Evolutionary conservation across 2,797 vertebrate species (phyloP).

Genomic region (Rousettus madagascariensis): DNA sequence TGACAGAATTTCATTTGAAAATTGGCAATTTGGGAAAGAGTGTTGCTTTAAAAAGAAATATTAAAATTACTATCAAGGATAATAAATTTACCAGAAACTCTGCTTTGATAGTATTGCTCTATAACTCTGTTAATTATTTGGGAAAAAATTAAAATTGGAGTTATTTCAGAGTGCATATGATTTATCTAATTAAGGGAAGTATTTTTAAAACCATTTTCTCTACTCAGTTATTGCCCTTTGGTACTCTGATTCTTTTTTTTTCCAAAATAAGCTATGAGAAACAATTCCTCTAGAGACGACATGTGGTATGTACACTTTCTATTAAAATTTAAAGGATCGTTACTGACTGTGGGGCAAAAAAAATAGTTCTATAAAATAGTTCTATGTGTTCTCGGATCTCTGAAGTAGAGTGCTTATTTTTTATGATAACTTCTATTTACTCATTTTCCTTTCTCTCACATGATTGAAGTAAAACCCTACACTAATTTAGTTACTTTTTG

Average conservation of each 20-base stretch:
- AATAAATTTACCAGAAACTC: not conserved
- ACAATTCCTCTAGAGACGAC: not conserved
- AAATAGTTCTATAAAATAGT: not conserved
- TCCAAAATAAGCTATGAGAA: not conserved
- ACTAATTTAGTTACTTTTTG: not conserved
- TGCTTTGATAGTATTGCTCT: not conserved
- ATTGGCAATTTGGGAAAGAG: not conserved
- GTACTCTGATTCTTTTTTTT: not conserved
- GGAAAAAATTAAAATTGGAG: not conserved
- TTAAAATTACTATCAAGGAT: not conserved
- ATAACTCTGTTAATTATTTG: not conserved
- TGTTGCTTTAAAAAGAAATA: not conserved
- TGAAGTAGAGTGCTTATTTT: not conserved
- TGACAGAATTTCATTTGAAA: not conserved
- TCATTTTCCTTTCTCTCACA: not conserved
- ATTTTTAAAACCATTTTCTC: not conserved
- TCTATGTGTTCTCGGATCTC: not conserved
- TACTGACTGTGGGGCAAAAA: not conserved
- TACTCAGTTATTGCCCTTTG: not conserved
- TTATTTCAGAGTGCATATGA: not conserved
- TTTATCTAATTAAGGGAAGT: not conserved
- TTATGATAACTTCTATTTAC: not conserved
- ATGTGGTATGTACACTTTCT: not conserved
- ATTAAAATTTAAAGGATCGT: not conserved
- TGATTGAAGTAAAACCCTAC: not conserved